Evolutionary conservation across 2,113 vertebrate genomes (phyloP).

Genomic region (Murina feae): DNA sequence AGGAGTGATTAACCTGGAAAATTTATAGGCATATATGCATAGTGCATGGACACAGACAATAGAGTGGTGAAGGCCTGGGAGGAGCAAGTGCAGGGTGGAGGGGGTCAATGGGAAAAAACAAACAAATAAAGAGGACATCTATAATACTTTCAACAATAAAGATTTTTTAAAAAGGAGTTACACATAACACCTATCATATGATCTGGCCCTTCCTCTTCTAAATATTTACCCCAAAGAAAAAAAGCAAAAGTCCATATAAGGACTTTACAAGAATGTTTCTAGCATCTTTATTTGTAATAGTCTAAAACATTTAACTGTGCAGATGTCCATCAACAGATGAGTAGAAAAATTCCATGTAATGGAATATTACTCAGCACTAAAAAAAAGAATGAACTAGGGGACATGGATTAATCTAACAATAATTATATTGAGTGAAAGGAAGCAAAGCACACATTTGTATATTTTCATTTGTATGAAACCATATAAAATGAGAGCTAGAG

Average conservation of each 20-base stretch:
- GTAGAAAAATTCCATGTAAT: not conserved
- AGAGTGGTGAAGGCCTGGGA: too few species aligned
- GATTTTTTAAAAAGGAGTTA: not conserved
- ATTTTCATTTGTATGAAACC: not conserved
- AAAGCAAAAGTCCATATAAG: not conserved
- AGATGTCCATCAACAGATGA: not conserved
- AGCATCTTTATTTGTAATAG: not conserved
- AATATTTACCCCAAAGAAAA: not conserved
- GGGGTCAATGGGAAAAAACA: too few species aligned
- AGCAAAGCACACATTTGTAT: not conserved
- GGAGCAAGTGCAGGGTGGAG: too few species aligned
- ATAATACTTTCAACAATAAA: too few species aligned
- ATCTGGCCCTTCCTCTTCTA: not conserved
- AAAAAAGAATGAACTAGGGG: not conserved
- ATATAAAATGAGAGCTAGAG: not conserved
- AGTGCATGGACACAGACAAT: too few species aligned
- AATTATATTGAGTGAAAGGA: not conserved
- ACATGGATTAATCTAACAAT: not conserved
- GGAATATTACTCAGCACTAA: not conserved
- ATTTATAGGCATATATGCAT: too few species aligned
- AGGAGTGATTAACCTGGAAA: too few species aligned
- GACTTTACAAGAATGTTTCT: not conserved
- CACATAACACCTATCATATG: not conserved
- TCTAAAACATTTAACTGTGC: not conserved
- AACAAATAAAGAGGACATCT: too few species aligned